phyloP scores from a whole-genome alignment of 1,140 invertebrate species.

The Megalopta genalis region DNA sequence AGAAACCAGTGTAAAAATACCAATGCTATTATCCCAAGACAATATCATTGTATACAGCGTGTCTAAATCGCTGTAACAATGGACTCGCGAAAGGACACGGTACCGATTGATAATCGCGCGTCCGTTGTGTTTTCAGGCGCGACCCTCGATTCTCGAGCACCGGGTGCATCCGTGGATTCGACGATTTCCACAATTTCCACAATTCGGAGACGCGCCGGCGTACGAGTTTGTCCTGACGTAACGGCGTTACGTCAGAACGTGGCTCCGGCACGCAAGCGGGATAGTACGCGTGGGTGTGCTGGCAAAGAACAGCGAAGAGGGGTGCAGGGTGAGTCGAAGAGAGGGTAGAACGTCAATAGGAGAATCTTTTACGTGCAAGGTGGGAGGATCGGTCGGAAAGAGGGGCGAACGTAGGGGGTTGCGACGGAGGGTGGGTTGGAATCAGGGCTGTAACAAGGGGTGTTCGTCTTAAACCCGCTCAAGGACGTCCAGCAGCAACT shows the following conservation, averaged over 20 bases:
- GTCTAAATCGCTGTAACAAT: no score
- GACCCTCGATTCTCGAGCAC: background rate
- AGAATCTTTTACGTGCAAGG: conserved; percentile 38
- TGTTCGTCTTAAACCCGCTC: background rate
- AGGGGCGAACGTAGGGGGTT: background rate
- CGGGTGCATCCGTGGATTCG: conserved; percentile 7
- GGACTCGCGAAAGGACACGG: no score
- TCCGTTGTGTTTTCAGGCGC: background rate
- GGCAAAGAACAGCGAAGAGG: background rate
- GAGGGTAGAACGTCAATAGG: conserved; percentile 57
- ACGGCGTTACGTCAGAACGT: conserved; percentile 46
- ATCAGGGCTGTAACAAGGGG: background rate
- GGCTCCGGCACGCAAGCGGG: conserved; percentile 28
- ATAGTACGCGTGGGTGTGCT: conserved; percentile 52
- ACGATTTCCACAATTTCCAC: no score
- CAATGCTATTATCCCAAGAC: no score
- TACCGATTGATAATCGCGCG: no score
- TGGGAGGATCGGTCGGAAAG: conserved; percentile 15
- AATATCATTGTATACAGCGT: no score
- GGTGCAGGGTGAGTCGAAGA: background rate
- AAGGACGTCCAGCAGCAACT: background rate
- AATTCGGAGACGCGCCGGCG: conserved; percentile 22
- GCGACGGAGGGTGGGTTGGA: background rate
- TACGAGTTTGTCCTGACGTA: conserved; percentile 45
- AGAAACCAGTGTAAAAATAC: no score